Conservation (phyloP, 1,140 invertebrate species). For the Thaumatotibia leucotreta region DNA sequence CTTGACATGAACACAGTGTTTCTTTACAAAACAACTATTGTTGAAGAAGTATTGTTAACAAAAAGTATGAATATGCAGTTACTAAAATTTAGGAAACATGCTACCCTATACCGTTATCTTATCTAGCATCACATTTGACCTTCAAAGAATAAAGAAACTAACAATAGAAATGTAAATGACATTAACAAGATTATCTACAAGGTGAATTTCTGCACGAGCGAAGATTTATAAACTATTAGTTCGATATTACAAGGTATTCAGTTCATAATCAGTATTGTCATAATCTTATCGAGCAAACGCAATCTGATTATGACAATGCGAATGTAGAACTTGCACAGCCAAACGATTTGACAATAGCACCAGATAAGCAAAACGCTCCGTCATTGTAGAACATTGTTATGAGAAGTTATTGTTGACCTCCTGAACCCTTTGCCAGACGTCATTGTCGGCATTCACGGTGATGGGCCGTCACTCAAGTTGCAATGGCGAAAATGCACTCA, state of each 20-base stretch:
- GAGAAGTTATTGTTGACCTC: constrained; percentile 25
- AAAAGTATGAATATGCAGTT: neutral
- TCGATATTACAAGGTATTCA: constrained; percentile 5
- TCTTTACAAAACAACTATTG: neutral
- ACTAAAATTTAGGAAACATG: neutral
- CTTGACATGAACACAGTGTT: neutral
- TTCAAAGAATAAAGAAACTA: neutral
- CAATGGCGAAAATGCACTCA: constrained; percentile 15
- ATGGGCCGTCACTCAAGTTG: constrained; percentile 29
- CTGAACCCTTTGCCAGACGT: constrained; percentile 24
- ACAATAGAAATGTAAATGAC: constrained; percentile 1
- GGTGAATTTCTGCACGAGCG: neutral
- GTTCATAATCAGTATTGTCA: neutral
- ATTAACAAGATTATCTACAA: neutral
- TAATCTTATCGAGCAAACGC: constrained; percentile 6
- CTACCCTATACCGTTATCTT: too few relatives aligned
- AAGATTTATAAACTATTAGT: constrained; percentile 8
- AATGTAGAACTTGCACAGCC: constrained; percentile 26
- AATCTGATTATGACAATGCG: constrained; percentile 28
- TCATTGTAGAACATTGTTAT: constrained; percentile 35
- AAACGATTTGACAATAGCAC: constrained; percentile 11
- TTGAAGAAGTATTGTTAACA: neutral
- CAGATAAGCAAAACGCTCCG: constrained; percentile 32
- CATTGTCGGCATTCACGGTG: neutral
- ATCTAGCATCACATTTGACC: neutral